phyloP scores from a whole-genome alignment of 2,888 invertebrate species.

The Palloptera scutellata region DNA sequence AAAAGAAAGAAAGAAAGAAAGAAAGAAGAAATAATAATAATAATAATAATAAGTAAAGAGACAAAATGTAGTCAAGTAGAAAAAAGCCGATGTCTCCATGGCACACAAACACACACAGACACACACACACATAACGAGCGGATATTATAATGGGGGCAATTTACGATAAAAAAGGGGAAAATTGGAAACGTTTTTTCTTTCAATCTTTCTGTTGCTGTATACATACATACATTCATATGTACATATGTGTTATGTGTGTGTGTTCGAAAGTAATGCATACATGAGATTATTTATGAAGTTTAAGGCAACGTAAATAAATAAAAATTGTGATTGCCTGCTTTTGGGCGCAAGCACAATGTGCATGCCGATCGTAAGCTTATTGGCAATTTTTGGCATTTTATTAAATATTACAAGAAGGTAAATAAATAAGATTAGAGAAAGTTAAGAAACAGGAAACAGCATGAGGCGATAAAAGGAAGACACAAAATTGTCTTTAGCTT shows the following conservation, averaged over 20 bases:
- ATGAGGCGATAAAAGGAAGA: no score
- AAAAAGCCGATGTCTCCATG: slow-evolving; percentile 3
- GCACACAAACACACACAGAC: background rate
- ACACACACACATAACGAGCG: no score
- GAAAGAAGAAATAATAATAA: no score
- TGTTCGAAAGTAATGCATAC: background rate
- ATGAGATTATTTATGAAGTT: slow-evolving; percentile 52
- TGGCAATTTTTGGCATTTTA: slow-evolving; percentile 35
- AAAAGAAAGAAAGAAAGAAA: no score
- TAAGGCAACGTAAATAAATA: slow-evolving; percentile 39
- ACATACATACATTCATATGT: no score
- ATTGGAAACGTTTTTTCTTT: slow-evolving; percentile 53
- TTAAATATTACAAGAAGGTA: slow-evolving; percentile 49
- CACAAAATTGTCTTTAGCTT: no score
- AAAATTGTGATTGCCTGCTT: slow-evolving; percentile 54
- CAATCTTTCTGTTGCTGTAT: no score
- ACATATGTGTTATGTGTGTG: no score
- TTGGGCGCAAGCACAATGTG: slow-evolving; percentile 31
- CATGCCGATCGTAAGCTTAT: slow-evolving; percentile 23
- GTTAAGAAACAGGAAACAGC: no score
- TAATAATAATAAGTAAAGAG: no score
- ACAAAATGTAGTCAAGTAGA: slow-evolving; percentile 37
- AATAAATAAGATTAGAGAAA: no score
- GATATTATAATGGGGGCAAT: slow-evolving; percentile 9
- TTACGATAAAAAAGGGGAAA: slow-evolving; percentile 55